A percentile compares a stretch with the other conserved stretches of the same genome.
These are phyloP conservation scores for Calephelis virginiensis DNA, from an alignment of 1,140 invertebrate genomes.

Conservation along the genomic window DNA sequence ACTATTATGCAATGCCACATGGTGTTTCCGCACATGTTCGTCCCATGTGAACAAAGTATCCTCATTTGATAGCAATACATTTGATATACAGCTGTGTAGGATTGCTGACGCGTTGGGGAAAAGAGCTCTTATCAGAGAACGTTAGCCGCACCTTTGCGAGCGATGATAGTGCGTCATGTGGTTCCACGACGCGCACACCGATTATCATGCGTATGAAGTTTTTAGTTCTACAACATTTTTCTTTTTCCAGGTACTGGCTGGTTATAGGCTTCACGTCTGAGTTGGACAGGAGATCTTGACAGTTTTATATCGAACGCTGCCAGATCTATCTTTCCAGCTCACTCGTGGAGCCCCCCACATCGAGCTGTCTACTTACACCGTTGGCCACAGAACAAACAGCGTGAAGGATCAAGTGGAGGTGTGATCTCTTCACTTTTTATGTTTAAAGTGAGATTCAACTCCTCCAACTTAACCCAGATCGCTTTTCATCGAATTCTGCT, in stretches of 20 bases:
- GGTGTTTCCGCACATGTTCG: constrained; percentile 51
- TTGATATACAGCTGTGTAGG: constrained; percentile 45
- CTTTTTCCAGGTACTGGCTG: constrained; percentile 24
- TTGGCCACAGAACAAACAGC: constrained; percentile 35
- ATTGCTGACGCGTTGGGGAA: constrained; percentile 63
- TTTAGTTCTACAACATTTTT: constrained; percentile 29
- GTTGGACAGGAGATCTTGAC: constrained; percentile 79
- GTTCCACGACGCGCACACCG: constrained; percentile 48
- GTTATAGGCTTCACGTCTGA: constrained; percentile 64
- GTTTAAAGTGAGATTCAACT: constrained; percentile 80
- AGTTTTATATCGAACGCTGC: constrained; percentile 68
- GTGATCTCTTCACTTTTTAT: constrained; percentile 80
- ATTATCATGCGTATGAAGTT: constrained; percentile 47
- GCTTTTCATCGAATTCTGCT: constrained; percentile 40
- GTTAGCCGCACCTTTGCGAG: constrained; percentile 69
- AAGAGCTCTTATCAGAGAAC: constrained; percentile 71
- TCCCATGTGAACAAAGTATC: constrained; percentile 33
- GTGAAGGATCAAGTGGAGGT: constrained; percentile 78
- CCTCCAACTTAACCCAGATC: constrained; percentile 78
- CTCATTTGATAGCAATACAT: constrained; percentile 28
- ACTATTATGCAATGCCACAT: constrained; percentile 66
- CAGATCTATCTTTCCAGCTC: constrained; percentile 81
- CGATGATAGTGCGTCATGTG: constrained; percentile 62
- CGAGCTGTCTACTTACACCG: constrained; percentile 16
- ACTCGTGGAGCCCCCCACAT: constrained; percentile 57